Evolutionary conservation across 1,140 invertebrate species (phyloP).

Genomic region (Steinernema khuongi): DNA sequence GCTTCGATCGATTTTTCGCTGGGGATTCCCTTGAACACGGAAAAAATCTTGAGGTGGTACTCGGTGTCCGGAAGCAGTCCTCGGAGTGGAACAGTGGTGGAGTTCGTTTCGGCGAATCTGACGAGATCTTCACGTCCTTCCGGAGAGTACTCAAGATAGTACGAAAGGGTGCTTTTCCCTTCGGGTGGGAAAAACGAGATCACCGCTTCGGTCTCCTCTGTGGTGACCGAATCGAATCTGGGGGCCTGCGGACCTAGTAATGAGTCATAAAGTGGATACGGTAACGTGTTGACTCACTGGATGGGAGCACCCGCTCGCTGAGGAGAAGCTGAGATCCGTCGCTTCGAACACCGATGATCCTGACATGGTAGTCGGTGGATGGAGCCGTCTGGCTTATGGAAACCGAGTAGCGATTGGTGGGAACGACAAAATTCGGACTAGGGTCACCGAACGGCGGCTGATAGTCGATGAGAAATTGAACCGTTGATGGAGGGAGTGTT

Average conservation of each 20-base stretch:
- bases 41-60: conserved; percentile 27
- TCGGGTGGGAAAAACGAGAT: conserved; percentile 39
- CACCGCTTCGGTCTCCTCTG: conserved; percentile 33
- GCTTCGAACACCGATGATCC: neutral
- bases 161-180: conserved; percentile 26
- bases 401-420: neutral
- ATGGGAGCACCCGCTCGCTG: neutral
- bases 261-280: neutral
- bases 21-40: conserved; percentile 25
- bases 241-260: conserved; percentile 36
- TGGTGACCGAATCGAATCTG: conserved; percentile 34
- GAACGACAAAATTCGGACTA: neutral
- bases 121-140: conserved; percentile 33
- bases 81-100: conserved; percentile 26
- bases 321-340: neutral
- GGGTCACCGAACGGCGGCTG: neutral
- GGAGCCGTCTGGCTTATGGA: neutral
- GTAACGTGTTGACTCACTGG: neutral
- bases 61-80: conserved; percentile 32
- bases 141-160: conserved; percentile 38
- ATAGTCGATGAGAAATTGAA: neutral
- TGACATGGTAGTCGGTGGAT: neutral
- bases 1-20: conserved; percentile 28
- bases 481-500: neutral
- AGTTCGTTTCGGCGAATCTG: conserved; percentile 32